These are phyloP conservation scores for Pecten maximus DNA, from an alignment of 2,888 invertebrate genomes.

Conservation along the genomic window DNA sequence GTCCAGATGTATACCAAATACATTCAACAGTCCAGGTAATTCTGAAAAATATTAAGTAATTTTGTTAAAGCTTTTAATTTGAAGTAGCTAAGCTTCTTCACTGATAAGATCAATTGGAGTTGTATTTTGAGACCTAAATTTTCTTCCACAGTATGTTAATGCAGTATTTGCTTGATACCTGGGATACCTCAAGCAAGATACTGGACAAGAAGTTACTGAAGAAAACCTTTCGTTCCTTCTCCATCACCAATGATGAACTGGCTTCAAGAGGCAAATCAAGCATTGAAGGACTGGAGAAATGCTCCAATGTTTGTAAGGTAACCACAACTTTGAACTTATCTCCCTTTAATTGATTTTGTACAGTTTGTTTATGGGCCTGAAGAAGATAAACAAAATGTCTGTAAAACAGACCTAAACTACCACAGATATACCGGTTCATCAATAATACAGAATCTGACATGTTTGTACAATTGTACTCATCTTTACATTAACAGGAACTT, in stretches of 20 bases:
- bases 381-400: not conserved
- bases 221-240: constrained; percentile 84
- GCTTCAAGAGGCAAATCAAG: constrained; percentile 66
- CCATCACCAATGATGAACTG: constrained; percentile 81
- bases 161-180: constrained; percentile 82
- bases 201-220: constrained; percentile 82
- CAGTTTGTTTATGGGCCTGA: not conserved
- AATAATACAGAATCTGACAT: not conserved
- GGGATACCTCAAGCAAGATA: constrained; percentile 67
- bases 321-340: not conserved
- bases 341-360: not conserved
- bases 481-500: constrained; percentile 73
- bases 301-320: constrained; percentile 71
- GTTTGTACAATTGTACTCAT: not conserved
- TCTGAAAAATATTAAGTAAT: not conserved
- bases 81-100: no score
- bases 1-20: constrained; percentile 88
- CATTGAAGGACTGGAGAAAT: constrained; percentile 66
- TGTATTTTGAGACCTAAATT: not conserved
- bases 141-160: constrained; percentile 85
- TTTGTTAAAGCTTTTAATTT: not conserved
- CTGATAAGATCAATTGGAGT: no score
- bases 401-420: not conserved
- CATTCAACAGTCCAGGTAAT: constrained; percentile 86
- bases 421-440: not conserved